Percentiles rank a stretch among this genome's conserved stretches.
phyloP scores from a whole-genome alignment of 1,140 invertebrate genomes.

The Hesperophylax magnus region DNA sequence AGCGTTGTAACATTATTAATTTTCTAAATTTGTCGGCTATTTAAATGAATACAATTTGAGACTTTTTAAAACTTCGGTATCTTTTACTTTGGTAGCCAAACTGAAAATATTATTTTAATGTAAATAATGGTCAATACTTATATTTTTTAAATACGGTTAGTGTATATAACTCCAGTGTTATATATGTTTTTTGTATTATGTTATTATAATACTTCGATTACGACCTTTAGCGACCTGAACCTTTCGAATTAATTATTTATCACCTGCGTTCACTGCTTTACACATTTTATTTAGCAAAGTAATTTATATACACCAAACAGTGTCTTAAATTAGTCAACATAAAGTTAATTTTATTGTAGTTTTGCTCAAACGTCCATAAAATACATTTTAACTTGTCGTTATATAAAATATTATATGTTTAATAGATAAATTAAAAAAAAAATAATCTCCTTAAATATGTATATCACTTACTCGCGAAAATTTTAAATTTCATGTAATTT shows the following conservation, averaged over 20 bases:
- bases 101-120: too few species aligned
- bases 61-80: background rate
- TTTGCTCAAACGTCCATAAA: background rate
- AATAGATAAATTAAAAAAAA: background rate
- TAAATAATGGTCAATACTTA: background rate
- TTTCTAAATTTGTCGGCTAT: background rate
- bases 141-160: background rate
- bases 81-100: background rate
- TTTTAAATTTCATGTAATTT: too few species aligned
- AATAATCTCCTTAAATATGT: too few species aligned
- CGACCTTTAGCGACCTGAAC: constrained; percentile 15
- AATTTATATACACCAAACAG: background rate
- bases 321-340: background rate
- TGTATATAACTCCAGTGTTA: constrained; percentile 31
- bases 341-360: background rate
- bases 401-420: background rate
- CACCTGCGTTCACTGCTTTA: background rate
- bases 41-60: background rate
- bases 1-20: background rate
- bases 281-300: background rate
- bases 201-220: background rate
- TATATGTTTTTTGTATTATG: background rate
- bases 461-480: too few species aligned
- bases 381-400: background rate
- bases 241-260: constrained; percentile 15